Evolutionary conservation across 2,888 invertebrate species (phyloP).

Genomic region (Tillus elongatus): DNA sequence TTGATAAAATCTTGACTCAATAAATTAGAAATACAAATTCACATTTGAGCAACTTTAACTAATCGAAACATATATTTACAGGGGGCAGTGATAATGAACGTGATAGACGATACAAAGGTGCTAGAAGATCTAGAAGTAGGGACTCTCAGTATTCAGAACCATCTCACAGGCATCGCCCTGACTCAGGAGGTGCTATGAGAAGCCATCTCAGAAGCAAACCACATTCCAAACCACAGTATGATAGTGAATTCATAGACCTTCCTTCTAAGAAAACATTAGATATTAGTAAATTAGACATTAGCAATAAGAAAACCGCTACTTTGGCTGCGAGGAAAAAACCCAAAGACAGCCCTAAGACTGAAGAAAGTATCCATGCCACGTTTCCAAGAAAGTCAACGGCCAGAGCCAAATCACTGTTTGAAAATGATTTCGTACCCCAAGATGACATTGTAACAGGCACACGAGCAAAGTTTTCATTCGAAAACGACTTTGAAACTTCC

Average conservation of each 20-base stretch:
- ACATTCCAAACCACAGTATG: conserved; percentile 40
- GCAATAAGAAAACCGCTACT: conserved; percentile 30
- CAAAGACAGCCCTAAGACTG: conserved; percentile 33
- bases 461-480: conserved; percentile 30
- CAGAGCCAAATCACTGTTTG: conserved; percentile 51
- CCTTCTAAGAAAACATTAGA: conserved; percentile 24
- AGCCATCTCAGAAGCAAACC: conserved; percentile 24
- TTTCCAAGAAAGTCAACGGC: conserved; percentile 41
- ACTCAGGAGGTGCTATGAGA: conserved; percentile 25
- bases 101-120: conserved; percentile 46
- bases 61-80: too few species aligned
- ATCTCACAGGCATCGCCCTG: conserved; percentile 33
- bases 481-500: conserved; percentile 35
- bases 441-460: conserved; percentile 29
- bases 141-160: conserved; percentile 39
- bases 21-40: too few species aligned
- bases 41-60: too few species aligned
- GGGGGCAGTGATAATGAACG: conserved; percentile 50
- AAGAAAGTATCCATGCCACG: conserved; percentile 29
- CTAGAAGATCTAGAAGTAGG: conserved; percentile 42
- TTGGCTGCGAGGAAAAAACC: conserved; percentile 29
- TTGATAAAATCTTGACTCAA: too few species aligned
- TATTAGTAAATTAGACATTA: conserved; percentile 23
- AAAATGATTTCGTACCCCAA: conserved; percentile 58
- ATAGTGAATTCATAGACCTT: conserved; percentile 50